Evolutionary conservation across 2,113 vertebrate species (phyloP).

Genomic region (Rutilus rutilus): DNA sequence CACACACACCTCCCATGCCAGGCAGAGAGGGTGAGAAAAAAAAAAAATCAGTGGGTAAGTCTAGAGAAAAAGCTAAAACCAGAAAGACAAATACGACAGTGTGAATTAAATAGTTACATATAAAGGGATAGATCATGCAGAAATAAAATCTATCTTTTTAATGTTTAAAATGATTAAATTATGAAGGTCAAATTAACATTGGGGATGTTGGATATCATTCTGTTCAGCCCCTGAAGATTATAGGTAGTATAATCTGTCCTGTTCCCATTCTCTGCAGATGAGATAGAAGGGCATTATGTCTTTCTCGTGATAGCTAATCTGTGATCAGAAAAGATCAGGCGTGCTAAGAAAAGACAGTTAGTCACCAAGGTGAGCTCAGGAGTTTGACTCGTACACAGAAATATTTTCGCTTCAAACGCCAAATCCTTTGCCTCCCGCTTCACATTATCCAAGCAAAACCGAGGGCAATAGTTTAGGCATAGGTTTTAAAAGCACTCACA

Average conservation of each 20-base stretch:
- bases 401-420: not conserved
- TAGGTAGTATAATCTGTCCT: conserved; percentile 54
- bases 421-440: conserved; percentile 49
- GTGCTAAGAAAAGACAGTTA: conserved; percentile 60
- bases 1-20: conserved; percentile 43
- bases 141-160: not conserved
- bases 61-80: not conserved
- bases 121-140: not conserved
- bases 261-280: conserved; percentile 53
- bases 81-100: not conserved
- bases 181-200: not conserved
- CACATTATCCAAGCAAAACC: conserved; percentile 47
- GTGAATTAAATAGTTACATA: not conserved
- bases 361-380: conserved; percentile 54
- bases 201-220: not conserved
- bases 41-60: not conserved
- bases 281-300: conserved; percentile 61
- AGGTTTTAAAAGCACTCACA: conserved; percentile 53
- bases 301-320: conserved; percentile 62
- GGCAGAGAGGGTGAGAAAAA: conserved; percentile 27
- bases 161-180: not conserved
- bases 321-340: conserved; percentile 64
- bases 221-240: conserved; percentile 34
- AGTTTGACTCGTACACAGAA: conserved; percentile 4
- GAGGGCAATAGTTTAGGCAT: conserved; percentile 47